phyloP scores from a whole-genome alignment of 2,113 vertebrate genomes.

The Passer montanus region DNA sequence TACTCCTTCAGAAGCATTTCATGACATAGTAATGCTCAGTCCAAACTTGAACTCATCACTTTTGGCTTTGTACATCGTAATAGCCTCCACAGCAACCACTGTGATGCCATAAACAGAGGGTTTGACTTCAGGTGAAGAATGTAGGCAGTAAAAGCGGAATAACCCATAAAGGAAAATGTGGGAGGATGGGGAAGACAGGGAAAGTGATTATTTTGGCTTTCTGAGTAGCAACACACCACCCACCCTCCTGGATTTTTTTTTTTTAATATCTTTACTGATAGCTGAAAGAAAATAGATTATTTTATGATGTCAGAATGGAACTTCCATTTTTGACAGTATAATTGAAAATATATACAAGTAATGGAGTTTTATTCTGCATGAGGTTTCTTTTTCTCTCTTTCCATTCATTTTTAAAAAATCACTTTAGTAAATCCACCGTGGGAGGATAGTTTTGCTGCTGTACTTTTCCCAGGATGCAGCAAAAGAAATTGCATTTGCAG shows the following conservation, averaged over 20 bases:
- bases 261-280: neutral
- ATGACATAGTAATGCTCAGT: neutral
- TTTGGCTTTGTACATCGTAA: neutral
- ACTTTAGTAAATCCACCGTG: conserved; percentile 15
- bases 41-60: neutral
- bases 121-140: conserved; percentile 59
- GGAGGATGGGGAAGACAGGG: conserved; percentile 4
- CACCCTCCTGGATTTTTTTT: neutral
- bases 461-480: conserved; percentile 37
- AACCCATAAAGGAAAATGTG: conserved; percentile 23
- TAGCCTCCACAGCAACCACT: conserved; percentile 33
- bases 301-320: neutral
- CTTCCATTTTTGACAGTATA: neutral
- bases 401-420: conserved; percentile 28
- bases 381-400: conserved; percentile 8
- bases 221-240: neutral
- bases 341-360: neutral
- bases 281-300: neutral
- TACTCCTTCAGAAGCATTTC: neutral
- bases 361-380: neutral
- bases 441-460: conserved; percentile 52
- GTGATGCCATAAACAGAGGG: conserved; percentile 43
- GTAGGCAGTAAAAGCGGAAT: conserved; percentile 34
- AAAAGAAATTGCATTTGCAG: conserved; percentile 49
- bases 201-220: conserved; percentile 38